A percentile compares a stretch with the other conserved stretches of the same genome.
phyloP scores from a whole-genome alignment of 1,140 invertebrate species.

The Drosophila tropicalis region DNA sequence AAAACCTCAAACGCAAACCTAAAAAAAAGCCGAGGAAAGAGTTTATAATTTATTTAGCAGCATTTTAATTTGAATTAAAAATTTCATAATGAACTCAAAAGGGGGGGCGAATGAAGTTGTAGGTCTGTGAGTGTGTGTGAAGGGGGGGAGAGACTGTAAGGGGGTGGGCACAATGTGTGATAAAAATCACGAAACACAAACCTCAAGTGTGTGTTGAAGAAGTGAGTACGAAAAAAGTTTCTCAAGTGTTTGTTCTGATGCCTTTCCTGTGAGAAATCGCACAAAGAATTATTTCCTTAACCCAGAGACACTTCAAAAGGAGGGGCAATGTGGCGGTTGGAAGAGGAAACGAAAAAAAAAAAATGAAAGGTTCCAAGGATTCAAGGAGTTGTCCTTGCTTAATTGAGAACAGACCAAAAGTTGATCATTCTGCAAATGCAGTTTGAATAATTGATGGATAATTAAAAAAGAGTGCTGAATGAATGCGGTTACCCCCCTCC shows the following conservation, averaged over 20 bases:
- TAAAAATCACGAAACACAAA: conserved; percentile 31
- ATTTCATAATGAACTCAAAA: conserved; percentile 68
- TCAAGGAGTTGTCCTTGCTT: conserved; percentile 32
- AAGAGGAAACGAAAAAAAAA: conserved; percentile 10
- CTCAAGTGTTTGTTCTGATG: conserved; percentile 77
- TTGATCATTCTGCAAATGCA: conserved; percentile 80
- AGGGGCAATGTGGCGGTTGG: not conserved
- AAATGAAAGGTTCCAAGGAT: conserved; percentile 26
- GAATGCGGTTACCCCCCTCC: conserved; percentile 29
- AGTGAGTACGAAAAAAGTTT: conserved; percentile 14
- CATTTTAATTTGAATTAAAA: conserved; percentile 78
- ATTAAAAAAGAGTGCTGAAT: conserved; percentile 65
- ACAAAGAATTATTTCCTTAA: conserved; percentile 46
- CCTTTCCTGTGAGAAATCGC: conserved; percentile 83
- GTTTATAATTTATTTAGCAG: conserved; percentile 71
- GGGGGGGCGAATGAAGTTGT: conserved; percentile 41
- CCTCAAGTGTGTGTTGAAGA: conserved; percentile 22
- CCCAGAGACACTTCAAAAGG: conserved; percentile 46
- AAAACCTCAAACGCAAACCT: conserved; percentile 1
- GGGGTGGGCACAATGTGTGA: conserved; percentile 3
- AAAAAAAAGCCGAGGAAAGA: not conserved
- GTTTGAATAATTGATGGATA: conserved; percentile 82
- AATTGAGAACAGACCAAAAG: conserved; percentile 77
- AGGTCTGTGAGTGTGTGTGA: not conserved
- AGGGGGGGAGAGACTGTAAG: not conserved